Base-by-base conservation (phyloP, 2,113 vertebrate genomes). In the Pseudorectes ferrugineus region DNA sequence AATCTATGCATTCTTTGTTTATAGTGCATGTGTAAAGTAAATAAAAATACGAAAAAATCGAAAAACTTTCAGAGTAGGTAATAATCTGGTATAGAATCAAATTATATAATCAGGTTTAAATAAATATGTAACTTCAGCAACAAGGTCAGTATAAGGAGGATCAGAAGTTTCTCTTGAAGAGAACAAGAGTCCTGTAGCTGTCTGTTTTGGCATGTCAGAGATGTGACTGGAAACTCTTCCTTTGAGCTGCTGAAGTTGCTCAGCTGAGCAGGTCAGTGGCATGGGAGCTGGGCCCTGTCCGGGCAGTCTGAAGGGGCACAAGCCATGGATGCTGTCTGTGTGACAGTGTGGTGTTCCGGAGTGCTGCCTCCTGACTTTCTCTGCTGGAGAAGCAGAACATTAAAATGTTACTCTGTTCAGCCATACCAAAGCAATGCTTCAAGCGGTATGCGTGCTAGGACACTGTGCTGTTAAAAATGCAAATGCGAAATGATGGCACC, bases 251-350 rank as follows among this genome's bases (percentile, higher is more conserved):
- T 54, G 57, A 55, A 63, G 10, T 15, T 54, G 12, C 23, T 87
- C 11, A 40, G 26, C 33, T 89, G 78, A 92, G 46, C 20, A 66
- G 26, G 14, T 57, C 9, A 8, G 25, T 48, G 45, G 59, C 1
- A 1, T 31, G 9, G 25, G 55, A 68, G 21, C 25, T 57, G 48
- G 11, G 4, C 19, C 33, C 2, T 9, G 6, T 19, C 40, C 67
- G 29, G 54, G 24, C 25, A 52, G 12, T 29, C 20, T 38, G 33
- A 62, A 81, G 62, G 35, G 40, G 9, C 85, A 36, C 1, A 2
- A 36, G 16, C 4, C 0, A 5, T 26, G 7, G 2, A 2, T 77
- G 46, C 61, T 25, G 6, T 33, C 22, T 2, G 1, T n/a, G 2
- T 11, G 18, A 14, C 28, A 70, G 10, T 17, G 7, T 58, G 35